Evolutionary conservation across 2,888 invertebrate genomes (phyloP).

Genomic region (Leucophenga maculata): DNA sequence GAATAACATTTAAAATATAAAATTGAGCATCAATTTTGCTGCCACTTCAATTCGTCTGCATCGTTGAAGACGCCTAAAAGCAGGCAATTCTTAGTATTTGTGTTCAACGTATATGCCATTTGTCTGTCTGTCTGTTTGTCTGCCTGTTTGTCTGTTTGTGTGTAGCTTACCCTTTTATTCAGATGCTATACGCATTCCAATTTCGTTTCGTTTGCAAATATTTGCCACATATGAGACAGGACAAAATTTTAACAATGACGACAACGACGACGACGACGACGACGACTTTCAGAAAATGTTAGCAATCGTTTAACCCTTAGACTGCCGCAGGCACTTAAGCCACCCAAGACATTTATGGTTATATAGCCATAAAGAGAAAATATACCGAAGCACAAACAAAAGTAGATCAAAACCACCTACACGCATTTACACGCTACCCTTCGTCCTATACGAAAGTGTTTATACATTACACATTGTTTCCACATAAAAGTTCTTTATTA

Average conservation of each 20-base stretch:
- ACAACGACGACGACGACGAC: background rate
- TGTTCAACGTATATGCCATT: background rate
- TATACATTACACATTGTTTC: too few species aligned
- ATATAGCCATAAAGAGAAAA: constrained; percentile 23
- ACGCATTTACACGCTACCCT: too few species aligned
- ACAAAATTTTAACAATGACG: background rate
- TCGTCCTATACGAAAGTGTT: too few species aligned
- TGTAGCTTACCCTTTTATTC: too few species aligned
- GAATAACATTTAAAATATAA: constrained; percentile 65
- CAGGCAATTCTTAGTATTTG: too few species aligned
- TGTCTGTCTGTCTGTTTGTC: background rate
- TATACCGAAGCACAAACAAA: too few species aligned
- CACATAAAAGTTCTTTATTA: too few species aligned
- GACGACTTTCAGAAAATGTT: background rate
- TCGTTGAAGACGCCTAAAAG: too few species aligned
- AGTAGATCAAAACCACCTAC: too few species aligned
- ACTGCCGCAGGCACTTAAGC: constrained; percentile 12
- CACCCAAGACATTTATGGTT: constrained; percentile 38
- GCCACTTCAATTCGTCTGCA: background rate
- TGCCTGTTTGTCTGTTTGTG: too few species aligned
- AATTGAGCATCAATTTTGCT: constrained; percentile 61
- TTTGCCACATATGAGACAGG: constrained; percentile 12
- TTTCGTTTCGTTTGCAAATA: background rate
- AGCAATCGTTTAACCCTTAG: constrained; percentile 39
- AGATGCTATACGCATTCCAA: too few species aligned